These are phyloP conservation scores for Callaeas wilsoni DNA, from an alignment of 2,113 vertebrate species.

Conservation along the genomic window DNA sequence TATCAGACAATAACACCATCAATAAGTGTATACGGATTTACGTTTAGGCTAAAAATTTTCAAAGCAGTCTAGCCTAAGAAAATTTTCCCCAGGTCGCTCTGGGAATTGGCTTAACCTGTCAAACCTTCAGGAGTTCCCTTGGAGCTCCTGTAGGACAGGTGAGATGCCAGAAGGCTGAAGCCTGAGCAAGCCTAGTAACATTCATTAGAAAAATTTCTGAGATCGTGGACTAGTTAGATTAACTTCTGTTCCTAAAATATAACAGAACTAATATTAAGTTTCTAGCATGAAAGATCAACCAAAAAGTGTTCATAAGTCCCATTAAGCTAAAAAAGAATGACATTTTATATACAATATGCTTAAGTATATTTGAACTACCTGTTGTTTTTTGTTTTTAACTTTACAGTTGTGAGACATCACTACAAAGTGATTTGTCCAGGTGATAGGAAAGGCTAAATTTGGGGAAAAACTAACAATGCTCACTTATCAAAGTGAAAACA, in stretches of 20 bases:
- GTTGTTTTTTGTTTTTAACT: neutral
- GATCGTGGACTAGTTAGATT: neutral
- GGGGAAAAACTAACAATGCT: neutral
- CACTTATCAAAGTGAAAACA: neutral
- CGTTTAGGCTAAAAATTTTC: neutral
- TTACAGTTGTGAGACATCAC: neutral
- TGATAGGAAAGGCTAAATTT: neutral
- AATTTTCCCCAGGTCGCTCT: neutral
- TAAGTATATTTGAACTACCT: neutral
- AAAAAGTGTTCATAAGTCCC: neutral
- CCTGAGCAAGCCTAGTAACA: fast-evolving
- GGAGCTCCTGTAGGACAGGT: neutral
- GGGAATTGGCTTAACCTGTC: neutral
- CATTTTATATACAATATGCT: neutral
- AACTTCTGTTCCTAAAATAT: neutral
- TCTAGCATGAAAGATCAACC: neutral
- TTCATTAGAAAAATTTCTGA: neutral
- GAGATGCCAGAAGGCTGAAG: neutral
- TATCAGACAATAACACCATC: neutral
- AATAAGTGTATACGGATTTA: neutral
- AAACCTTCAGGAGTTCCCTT: neutral
- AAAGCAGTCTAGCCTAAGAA: neutral
- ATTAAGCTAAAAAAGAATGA: neutral
- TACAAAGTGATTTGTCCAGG: neutral
- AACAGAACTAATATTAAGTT: neutral